These are phyloP conservation scores for Pollenia griseotomentosa DNA, from an alignment of 2,888 invertebrate genomes.

Conservation along the genomic window DNA sequence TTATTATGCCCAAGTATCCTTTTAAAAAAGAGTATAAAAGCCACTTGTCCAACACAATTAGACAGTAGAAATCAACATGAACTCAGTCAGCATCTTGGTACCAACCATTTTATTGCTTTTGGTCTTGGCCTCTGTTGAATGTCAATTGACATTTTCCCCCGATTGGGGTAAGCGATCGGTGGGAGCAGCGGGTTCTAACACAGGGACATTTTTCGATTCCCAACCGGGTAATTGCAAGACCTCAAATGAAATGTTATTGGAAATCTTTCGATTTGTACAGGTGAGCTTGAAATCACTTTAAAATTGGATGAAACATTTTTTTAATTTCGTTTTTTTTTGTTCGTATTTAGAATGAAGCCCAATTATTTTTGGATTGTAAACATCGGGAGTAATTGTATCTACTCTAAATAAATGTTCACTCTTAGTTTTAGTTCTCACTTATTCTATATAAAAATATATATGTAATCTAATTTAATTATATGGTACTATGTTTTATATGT, in stretches of 20 bases:
- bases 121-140: conserved; percentile 78
- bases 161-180: conserved; percentile 82
- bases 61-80: conserved; percentile 76
- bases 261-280: conserved; percentile 83
- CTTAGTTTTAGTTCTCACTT: not conserved
- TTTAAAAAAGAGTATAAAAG: conserved; percentile 62
- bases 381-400: conserved; percentile 78
- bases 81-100: conserved; percentile 79
- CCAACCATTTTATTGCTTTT: conserved; percentile 76
- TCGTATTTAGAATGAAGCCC: conserved; percentile 78
- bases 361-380: conserved; percentile 81
- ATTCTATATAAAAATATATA: not conserved
- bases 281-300: conserved; percentile 66
- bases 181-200: conserved; percentile 65
- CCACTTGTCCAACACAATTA: not conserved
- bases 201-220: conserved; percentile 78
- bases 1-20: not conserved
- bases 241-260: conserved; percentile 82
- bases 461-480: not conserved
- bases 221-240: conserved; percentile 80
- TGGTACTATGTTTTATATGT: not conserved
- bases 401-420: not conserved
- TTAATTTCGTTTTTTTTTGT: not conserved
- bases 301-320: conserved; percentile 13
- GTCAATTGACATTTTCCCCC: conserved; percentile 81